These are phyloP conservation scores for Drosophila stalkeri DNA, from an alignment of 2,888 invertebrate genomes.

Conservation along the genomic window DNA sequence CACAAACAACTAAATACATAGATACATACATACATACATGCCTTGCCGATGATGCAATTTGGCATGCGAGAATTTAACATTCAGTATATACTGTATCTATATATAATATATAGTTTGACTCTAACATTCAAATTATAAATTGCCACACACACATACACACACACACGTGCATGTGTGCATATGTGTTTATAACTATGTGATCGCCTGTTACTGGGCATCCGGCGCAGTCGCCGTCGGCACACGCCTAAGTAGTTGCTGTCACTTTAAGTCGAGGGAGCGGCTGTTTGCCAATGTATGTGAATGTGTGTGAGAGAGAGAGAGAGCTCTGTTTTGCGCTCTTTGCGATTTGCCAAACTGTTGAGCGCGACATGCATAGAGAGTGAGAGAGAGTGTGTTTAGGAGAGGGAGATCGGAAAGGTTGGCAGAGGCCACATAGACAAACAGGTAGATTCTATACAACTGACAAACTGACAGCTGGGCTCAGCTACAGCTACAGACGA, in stretches of 20 bases:
- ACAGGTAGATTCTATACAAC: constrained; percentile 46
- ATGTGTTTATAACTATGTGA: constrained; percentile 23
- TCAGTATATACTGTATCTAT: background rate
- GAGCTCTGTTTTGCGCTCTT: constrained; percentile 7
- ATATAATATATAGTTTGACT: constrained; percentile 30
- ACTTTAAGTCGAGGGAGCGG: constrained; percentile 73
- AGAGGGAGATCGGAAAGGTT: constrained; percentile 11
- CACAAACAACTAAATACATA: constrained; percentile 38
- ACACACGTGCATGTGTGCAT: background rate
- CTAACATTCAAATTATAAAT: constrained; percentile 41
- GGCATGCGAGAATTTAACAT: constrained; percentile 44
- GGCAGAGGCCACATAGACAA: constrained; percentile 52
- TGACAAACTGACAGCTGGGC: constrained; percentile 21
- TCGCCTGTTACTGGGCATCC: constrained; percentile 41
- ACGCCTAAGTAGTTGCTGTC: constrained; percentile 72
- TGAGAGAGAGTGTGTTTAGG: constrained; percentile 7
- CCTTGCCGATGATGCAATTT: constrained; percentile 69
- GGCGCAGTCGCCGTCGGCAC: constrained; percentile 53
- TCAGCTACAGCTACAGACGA: constrained; percentile 2
- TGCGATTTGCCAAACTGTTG: constrained; percentile 47
- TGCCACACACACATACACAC: constrained; percentile 17
- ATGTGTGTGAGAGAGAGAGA: constrained; percentile 18
- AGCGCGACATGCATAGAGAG: background rate
- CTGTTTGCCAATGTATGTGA: constrained; percentile 34
- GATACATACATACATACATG: background rate